phyloP scores from a whole-genome alignment of 2,113 vertebrate species.

The Callipepla squamata region DNA sequence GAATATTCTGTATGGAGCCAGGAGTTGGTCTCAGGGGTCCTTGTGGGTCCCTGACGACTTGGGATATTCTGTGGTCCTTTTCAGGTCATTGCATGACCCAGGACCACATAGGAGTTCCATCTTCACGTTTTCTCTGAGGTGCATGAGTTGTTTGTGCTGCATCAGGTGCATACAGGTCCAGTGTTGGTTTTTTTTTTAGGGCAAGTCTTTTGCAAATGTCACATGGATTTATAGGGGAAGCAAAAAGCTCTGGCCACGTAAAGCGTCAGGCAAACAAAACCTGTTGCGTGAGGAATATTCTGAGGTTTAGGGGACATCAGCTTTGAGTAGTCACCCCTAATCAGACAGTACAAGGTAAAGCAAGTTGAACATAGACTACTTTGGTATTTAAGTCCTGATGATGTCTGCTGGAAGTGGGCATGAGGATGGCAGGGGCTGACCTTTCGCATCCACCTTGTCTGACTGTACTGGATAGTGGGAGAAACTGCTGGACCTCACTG shows the following conservation, averaged over 20 bases:
- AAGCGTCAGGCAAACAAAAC: background rate
- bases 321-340: background rate
- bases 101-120: background rate
- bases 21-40: background rate
- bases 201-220: fast-evolving
- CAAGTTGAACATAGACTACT: background rate
- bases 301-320: background rate
- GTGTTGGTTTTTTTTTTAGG: background rate
- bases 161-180: fast-evolving
- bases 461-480: background rate
- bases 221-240: background rate
- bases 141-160: fast-evolving
- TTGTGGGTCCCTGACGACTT: background rate
- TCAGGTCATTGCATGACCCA: background rate
- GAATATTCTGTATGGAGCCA: background rate
- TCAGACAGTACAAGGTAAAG: background rate
- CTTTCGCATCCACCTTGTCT: background rate
- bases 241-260: background rate
- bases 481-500: background rate
- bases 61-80: background rate
- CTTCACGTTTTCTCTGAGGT: fast-evolving
- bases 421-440: background rate
- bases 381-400: background rate
- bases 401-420: fast-evolving
- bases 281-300: background rate